Conservation (phyloP, 2,888 invertebrate species). For the Pandemis corylana region DNA sequence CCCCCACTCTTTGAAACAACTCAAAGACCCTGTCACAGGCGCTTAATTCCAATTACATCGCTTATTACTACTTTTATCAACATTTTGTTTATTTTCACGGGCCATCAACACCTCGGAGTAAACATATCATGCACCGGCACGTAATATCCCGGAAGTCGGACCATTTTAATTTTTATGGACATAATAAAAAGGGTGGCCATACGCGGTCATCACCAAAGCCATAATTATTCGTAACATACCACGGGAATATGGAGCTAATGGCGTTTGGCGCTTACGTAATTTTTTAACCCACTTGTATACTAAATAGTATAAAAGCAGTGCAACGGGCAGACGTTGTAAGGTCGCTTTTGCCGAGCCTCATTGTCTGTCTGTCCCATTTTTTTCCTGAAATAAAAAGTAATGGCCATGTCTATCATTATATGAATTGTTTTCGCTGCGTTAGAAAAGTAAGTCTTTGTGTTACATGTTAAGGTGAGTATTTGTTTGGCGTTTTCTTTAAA, state of each 20-base stretch:
- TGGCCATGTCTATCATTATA: constrained; percentile 22
- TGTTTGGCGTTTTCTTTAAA: background rate
- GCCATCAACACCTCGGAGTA: constrained; percentile 18
- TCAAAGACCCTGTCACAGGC: background rate
- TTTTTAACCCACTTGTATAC: background rate
- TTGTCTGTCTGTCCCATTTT: background rate
- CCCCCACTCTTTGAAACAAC: background rate
- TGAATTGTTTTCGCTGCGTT: constrained; percentile 5
- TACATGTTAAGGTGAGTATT: background rate
- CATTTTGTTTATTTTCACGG: constrained; percentile 14
- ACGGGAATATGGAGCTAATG: background rate
- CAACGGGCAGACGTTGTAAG: background rate
- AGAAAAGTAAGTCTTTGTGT: background rate
- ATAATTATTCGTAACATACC: constrained; percentile 15
- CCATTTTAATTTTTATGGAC: constrained; percentile 28
- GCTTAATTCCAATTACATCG: background rate
- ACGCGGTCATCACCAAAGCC: constrained; percentile 33
- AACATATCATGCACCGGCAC: constrained; percentile 11
- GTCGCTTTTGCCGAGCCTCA: background rate
- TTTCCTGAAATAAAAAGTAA: constrained; percentile 39
- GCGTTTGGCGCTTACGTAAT: background rate
- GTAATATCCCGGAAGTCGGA: constrained; percentile 26
- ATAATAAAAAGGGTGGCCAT: constrained; percentile 26
- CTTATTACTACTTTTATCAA: constrained; percentile 4
- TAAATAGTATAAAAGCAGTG: background rate